A percentile compares a stretch with the other conserved stretches of the same genome.
phyloP scores from a whole-genome alignment of 2,113 vertebrate genomes.

The Puntigrus tetrazona region DNA sequence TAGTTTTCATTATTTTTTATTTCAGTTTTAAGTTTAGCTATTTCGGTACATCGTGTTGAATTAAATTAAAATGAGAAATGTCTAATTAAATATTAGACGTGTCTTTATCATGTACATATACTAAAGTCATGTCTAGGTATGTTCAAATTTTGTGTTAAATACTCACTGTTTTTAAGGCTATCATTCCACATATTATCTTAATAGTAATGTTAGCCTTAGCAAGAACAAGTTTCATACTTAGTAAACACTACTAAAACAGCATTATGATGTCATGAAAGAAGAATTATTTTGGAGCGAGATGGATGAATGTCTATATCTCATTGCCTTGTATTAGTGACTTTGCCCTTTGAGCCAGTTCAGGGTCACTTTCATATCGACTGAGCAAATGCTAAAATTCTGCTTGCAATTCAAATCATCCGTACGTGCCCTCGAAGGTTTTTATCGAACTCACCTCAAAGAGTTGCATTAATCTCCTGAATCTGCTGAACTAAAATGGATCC shows the following conservation, averaged over 20 bases:
- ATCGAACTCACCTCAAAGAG: constrained; percentile 18
- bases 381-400: constrained; percentile 42
- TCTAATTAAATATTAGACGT: too few relatives aligned
- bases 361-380: constrained; percentile 40
- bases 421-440: constrained; percentile 10
- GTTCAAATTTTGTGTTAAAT: background rate
- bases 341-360: constrained; percentile 11
- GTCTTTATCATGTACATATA: background rate
- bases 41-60: too few relatives aligned
- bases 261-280: background rate
- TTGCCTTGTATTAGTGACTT: constrained; percentile 17
- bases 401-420: constrained; percentile 36
- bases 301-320: constrained; percentile 14
- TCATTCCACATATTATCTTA: background rate
- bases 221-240: background rate
- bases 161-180: background rate
- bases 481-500: constrained; percentile 16
- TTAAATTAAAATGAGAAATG: too few relatives aligned
- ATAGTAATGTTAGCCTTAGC: background rate
- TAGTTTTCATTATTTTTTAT: too few relatives aligned
- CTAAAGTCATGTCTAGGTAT: background rate
- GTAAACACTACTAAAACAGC: background rate
- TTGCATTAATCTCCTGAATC: constrained; percentile 38
- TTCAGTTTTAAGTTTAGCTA: too few relatives aligned
- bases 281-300: constrained; percentile 18